phyloP scores from a whole-genome alignment of 2,797 vertebrate species.

The Thalassophryne amazonica region DNA sequence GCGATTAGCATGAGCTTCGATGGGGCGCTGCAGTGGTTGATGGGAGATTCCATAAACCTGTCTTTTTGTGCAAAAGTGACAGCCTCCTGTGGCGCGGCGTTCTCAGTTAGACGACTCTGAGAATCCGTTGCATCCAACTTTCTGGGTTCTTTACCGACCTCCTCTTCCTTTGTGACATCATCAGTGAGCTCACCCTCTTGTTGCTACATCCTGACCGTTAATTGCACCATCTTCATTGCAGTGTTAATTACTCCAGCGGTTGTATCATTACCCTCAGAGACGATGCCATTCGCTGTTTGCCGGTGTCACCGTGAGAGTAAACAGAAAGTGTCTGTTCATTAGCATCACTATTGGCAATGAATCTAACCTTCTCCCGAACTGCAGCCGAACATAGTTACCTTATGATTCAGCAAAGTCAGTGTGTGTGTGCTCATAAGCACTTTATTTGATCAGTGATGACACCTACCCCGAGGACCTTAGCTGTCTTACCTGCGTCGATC shows the following conservation, averaged over 20 bases:
- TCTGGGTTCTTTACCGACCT: slow-evolving; percentile 28
- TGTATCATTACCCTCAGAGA: slow-evolving; percentile 19
- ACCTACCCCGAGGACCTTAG: slow-evolving; percentile 35
- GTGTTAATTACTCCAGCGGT: slow-evolving; percentile 17
- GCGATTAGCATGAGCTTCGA: slow-evolving; percentile 77
- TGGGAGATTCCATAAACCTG: slow-evolving; percentile 70
- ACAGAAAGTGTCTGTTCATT: slow-evolving; percentile 15
- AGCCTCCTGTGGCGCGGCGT: slow-evolving; percentile 64
- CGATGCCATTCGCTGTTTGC: slow-evolving; percentile 2
- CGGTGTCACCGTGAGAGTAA: slow-evolving; percentile 8
- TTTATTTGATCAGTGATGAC: slow-evolving; percentile 62
- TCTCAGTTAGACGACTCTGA: slow-evolving; percentile 36
- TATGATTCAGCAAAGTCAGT: slow-evolving; percentile 32
- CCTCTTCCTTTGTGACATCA: slow-evolving; percentile 5
- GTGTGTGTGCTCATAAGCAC: slow-evolving; percentile 33
- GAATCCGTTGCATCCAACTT: slow-evolving; percentile 45
- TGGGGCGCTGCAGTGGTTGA: slow-evolving; percentile 69
- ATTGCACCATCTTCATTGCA: slow-evolving; percentile 20
- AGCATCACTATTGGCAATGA: not conserved
- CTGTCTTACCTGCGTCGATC: slow-evolving; percentile 38
- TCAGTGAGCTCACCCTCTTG: not conserved
- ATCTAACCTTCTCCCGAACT: not conserved
- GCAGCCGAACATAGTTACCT: slow-evolving; percentile 6
- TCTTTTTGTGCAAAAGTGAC: slow-evolving; percentile 72
- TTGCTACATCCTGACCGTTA: slow-evolving; percentile 26